These are phyloP conservation scores for Agelastica alni DNA, from an alignment of 2,888 invertebrate genomes.

Conservation along the genomic window DNA sequence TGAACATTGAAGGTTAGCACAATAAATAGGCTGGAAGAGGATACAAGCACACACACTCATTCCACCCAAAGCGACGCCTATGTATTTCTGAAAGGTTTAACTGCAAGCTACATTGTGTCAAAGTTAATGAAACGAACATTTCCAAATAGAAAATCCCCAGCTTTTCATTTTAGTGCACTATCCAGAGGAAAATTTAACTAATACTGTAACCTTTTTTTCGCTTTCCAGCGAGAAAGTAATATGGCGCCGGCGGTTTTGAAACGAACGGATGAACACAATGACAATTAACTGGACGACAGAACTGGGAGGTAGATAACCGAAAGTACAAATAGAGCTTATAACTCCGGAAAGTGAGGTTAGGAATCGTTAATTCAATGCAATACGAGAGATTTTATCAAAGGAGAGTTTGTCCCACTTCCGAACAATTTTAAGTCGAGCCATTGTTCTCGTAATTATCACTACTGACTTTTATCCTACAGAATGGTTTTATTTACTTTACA, in stretches of 20 bases:
- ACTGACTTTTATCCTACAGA: background rate
- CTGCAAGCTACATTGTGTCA: background rate
- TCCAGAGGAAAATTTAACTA: slow-evolving; percentile 1
- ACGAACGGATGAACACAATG: slow-evolving; percentile 4
- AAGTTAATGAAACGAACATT: slow-evolving; percentile 5
- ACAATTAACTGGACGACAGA: slow-evolving; percentile 6
- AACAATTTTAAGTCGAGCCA: no score
- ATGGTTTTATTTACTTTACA: background rate
- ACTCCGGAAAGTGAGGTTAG: slow-evolving; percentile 8
- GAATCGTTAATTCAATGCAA: background rate
- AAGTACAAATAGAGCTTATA: slow-evolving; percentile 6
- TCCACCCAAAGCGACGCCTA: background rate
- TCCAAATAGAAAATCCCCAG: background rate
- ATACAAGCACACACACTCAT: no score
- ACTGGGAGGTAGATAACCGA: slow-evolving; percentile 6
- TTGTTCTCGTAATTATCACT: no score
- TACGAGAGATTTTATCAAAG: background rate
- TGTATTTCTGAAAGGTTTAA: background rate
- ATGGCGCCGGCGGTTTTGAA: slow-evolving; percentile 4
- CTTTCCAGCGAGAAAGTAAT: slow-evolving; percentile 1
- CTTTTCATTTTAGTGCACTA: slow-evolving; percentile 3
- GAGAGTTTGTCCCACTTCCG: background rate
- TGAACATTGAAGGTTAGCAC: no score
- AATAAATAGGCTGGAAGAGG: no score
- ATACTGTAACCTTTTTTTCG: slow-evolving; percentile 1